Evolutionary conservation across 2,888 invertebrate genomes (phyloP), one percentile per base, ranked within the genome.

Genomic region (Thera obeliscata): DNA sequence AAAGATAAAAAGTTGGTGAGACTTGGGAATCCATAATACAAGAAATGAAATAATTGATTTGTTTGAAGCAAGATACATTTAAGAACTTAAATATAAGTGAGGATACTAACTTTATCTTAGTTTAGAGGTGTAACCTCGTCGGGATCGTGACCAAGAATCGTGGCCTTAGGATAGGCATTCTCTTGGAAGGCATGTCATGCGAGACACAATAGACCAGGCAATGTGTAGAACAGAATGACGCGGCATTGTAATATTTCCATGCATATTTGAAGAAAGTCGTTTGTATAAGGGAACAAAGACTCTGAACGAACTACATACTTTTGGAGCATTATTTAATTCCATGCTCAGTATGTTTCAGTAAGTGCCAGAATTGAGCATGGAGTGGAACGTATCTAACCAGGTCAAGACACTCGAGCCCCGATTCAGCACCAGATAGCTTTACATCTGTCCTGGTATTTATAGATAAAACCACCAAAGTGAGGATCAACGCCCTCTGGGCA

Each of bases 401-500:
- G 46, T 61, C 61, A 61, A 57, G 36, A 52, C 54, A 65, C 55
- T 56, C 56, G 41, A 61, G 58, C 38, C 41, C 56, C 46, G 57
- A 66, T 49, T 61, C 43, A 54, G 52, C 52, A 55, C 60, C 52
- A 61, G 54, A 55, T 56, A 58, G 68, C 35, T 58, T 46, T 43
- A 65, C 46, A 65, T 72, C 62, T 71, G 67, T 71, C 64, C 64
- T 66, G 58, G 65, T 72, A 75, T 74, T 72, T 70, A 70, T 75
- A 75, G 71, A 64, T 55, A 48, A 61, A 63, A 63, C 66, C 49
- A 60, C 56, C 66, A 66, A 67, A 73, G 66, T 38, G 50, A 74
- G 70, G 82, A 80, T 76, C 83, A 83, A 78, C 77, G 82, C 73
- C 75, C 76, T 50, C 57, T 62, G 69, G 69, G 66, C 70, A 63